Evolutionary conservation across 2,113 vertebrate species (phyloP), one percentile per base, ranked within the genome.

Genomic region (Salvelinus namaycush): DNA sequence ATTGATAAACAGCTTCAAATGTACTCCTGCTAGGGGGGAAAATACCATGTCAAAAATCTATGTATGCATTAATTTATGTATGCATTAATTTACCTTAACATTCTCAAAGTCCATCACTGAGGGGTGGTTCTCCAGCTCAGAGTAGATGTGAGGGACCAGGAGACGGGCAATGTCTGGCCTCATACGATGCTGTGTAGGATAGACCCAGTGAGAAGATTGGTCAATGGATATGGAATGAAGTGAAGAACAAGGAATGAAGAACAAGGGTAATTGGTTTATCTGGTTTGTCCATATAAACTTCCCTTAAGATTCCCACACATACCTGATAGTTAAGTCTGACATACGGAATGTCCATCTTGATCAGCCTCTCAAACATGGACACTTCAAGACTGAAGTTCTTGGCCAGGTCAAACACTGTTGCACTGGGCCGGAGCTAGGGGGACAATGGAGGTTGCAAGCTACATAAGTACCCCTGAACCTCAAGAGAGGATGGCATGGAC

Each of bases 291-390:
- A 12, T 3, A 14, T 16, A 26, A 22, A 49, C 9, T n/a, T 54
- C 51, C 4, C 51, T 22, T 22, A 29, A 16, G n/a, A 29, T 14
- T 11, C 59, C 16, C 14, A 4, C 64, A 83, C 86, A 79, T 74
- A 99, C 97, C 95, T 99, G 97, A 83, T 96, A 96, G 92, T 95
- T 94, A 71, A 99, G 95, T 77, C 95, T 90, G 74, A 98, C 95
- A 84, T 89, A 98, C 3, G 96, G 97, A 73, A 97, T 90, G 51
- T 92, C 78, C 16, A 96, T 93, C 74, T 92, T 95, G 85, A 99
- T 94, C 66, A 99, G 94, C 57, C 97, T 94, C 87, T 99, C 97
- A 92, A 99, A 99, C 90, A 98, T 96, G 60, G 97, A 99, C 64
- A 97, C 93, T 84, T 98, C 97, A 49, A 99, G 92, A 86, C 93